Evolutionary conservation across 2,797 vertebrate genomes (phyloP), one percentile per base, ranked within the genome.

Genomic region (Malacoraja senta): DNA sequence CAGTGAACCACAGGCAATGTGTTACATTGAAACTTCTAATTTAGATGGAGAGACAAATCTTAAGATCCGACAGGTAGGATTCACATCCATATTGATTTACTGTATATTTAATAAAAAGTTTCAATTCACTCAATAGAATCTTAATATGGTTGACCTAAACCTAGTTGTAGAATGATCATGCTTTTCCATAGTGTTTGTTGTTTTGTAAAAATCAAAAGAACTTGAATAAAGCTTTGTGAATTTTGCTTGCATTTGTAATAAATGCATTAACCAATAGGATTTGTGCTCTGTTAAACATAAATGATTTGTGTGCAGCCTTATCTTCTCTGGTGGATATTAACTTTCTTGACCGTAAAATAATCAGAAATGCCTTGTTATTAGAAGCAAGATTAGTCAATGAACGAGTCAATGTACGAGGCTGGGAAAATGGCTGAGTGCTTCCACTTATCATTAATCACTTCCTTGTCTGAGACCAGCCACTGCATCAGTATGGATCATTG

Each of bases 21-120:
- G 99, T 96, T 99, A 99, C 96, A 99, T 99, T 58, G 99, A 99
- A 97, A 99, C 99, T 6, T 99, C 99, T 94, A 99, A 99, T 95
- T 95, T 99, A 95, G 99, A 99, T 94, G 99, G 99, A 94, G 99
- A 99, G 96, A 99, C 99, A 53, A 99, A 99, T 96, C 97, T 99
- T 94, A 99, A 99, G 97, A 99, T 99, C 95, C 96, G 99, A 96
- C 99, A 99, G 97, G 99, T 99, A 96, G 96, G 96, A 94, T 93
- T 79, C 0, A 61, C 68, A n/a, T 58, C 24, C 9, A 0, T 58
- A 53, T 58, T 53, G n/a, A 19, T 88, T 84, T 61, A 29, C 81
- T 13, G 7, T 13, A 88, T 88, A 13, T 58, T 13, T 35, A 68
- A 21, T 8, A 19, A 38, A 35, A 4, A 38, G 19, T 4, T 79